phyloP scores from a whole-genome alignment of 30 jellyfish, hydroid and myxozoan species.

The Chironex yamaguchii region DNA sequence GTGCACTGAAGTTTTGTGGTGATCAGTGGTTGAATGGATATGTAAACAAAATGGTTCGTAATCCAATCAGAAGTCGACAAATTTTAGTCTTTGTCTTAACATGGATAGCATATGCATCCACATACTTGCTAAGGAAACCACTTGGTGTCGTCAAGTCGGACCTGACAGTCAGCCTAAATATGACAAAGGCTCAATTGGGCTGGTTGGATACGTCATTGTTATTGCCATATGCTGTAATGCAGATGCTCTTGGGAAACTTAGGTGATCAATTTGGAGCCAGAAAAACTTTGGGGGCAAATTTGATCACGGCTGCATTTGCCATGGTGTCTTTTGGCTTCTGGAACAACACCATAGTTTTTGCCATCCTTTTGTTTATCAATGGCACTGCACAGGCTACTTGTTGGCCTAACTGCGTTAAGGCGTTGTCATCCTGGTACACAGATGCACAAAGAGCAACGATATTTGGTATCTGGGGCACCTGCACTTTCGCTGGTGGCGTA shows the following conservation, averaged over 20 bases:
- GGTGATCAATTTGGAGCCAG: constrained; percentile 96
- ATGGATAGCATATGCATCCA: constrained; percentile 95
- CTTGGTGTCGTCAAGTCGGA: constrained; percentile 97
- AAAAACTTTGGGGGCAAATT: constrained; percentile 57
- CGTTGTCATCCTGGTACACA: constrained; percentile 91
- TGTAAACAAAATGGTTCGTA: constrained; percentile 25
- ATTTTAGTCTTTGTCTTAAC: constrained; percentile 77
- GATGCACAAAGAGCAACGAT: constrained; percentile 89
- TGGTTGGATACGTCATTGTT: constrained; percentile 92
- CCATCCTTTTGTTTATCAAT: constrained; percentile 77
- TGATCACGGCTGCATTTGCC: constrained; percentile 71
- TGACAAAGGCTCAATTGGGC: constrained; percentile 86
- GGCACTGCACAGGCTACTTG: constrained; percentile 98
- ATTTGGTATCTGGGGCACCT: constrained; percentile 97
- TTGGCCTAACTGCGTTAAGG: constrained; percentile 97
- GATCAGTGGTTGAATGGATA: too few relatives aligned
- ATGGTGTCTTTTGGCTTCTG: constrained; percentile 96
- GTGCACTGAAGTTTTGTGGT: too few relatives aligned
- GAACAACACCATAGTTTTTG: constrained; percentile 56
- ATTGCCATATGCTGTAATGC: constrained; percentile 94
- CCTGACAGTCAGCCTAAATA: constrained; percentile 59
- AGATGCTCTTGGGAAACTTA: constrained; percentile 89
- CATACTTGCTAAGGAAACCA: constrained; percentile 93
- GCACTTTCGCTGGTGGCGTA: constrained; percentile 97
- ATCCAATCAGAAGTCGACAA: constrained; percentile 78